Base-by-base conservation (phyloP, 2,113 vertebrate genomes). In the Oreocharis arfaki region DNA sequence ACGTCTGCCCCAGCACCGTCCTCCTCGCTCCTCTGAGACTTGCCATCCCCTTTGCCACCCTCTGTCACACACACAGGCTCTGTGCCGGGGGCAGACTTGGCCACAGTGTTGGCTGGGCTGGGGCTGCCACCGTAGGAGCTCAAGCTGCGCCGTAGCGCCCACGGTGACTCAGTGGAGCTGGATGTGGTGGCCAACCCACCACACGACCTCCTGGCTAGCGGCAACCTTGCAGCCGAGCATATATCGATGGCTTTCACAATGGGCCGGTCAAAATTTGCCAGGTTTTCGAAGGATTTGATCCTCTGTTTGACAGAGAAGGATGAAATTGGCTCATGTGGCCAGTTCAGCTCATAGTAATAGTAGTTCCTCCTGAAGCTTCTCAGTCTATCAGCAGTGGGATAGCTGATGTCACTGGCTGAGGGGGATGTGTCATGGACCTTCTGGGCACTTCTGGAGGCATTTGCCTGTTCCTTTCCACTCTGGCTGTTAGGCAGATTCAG, bases 271-370 rank as follows among this genome's bases (percentile, higher is more conserved):
- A 99, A 98, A 94, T 98, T 98, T 57, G 99, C 99, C 89, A 99
- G 94, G 85, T 99, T 99, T 98, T 99, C 99, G 49, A 99, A 99
- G 19, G 99, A 99, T 96, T 99, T 99, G 89, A 99, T 99, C 93
- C 99, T 98, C 86, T 99, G 99, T 88, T 98, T 98, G 56, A 99
- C 99, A 46, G 99, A 99, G 95, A 99, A 99, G 50, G 98, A 98
- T 49, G 98, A 99, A 95, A 98, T 98, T 57, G 97, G 96, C 87
- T 98, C 98, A 14, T 97, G 96, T 1, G 98, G 96, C 96, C 98
- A 97, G 88, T 97, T 97, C 63, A 98, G 91, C 39, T 99, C 98
- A 10, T 98, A 98, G 84, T 98, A 98, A 78, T 98, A 98, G 73
- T 98, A 98, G 75, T 98, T 98, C 35, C 97, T 98, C 39, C 98